phyloP scores from a whole-genome alignment of 1,140 invertebrate genomes.

The Reticulitermes speratus region DNA sequence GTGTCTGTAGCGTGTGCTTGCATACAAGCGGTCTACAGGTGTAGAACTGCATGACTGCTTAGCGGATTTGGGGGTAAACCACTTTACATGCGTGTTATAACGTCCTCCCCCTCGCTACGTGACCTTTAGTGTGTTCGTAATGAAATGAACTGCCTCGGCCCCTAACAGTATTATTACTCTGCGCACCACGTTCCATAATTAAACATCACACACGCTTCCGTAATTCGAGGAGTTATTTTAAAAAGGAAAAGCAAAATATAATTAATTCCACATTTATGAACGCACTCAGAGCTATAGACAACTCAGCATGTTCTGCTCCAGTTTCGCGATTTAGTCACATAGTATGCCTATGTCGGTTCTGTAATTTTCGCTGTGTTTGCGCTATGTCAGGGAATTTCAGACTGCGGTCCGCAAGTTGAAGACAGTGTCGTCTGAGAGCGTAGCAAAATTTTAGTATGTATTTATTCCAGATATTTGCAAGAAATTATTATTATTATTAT shows the following conservation, averaged over 20 bases:
- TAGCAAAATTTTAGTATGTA: too few species aligned
- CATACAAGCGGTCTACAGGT: background rate
- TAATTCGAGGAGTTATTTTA: background rate
- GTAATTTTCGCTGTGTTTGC: background rate
- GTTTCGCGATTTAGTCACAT: background rate
- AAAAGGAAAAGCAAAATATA: background rate
- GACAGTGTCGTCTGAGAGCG: too few species aligned
- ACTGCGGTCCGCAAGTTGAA: too few species aligned
- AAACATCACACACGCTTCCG: background rate
- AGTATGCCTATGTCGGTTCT: background rate
- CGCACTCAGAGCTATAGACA: background rate
- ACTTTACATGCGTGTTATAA: conserved; percentile 13
- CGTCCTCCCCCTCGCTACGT: background rate
- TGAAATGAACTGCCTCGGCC: background rate
- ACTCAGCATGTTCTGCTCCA: background rate
- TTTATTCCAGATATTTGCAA: too few species aligned
- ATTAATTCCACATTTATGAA: conserved; percentile 13
- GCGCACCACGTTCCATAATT: background rate
- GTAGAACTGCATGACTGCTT: background rate
- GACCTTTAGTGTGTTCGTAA: background rate
- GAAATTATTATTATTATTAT: too few species aligned
- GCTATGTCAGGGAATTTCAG: background rate
- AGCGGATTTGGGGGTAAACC: background rate
- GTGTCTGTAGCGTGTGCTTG: background rate
- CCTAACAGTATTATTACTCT: background rate